Base-by-base conservation (phyloP, 2,888 invertebrate species). In the Autographa pulchrina region DNA sequence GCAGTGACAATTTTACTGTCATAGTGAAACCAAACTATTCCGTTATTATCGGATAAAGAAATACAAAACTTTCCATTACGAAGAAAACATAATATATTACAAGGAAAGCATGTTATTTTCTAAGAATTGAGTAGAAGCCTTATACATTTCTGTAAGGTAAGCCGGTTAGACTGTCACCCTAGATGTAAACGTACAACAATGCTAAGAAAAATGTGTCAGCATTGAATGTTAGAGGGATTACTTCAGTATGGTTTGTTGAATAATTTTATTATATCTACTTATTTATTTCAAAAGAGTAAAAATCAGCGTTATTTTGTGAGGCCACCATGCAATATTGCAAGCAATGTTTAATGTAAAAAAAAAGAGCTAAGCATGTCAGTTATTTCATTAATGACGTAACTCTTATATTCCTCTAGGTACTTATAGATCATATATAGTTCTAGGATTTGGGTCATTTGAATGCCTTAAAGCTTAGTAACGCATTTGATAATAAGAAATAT, bases 151-250 rank as follows among this genome's bases (percentile, higher is more conserved):
- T 20, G 54, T 56, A 11, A 56, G 25, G 20, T 56, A 56, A 56
- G 25, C 54, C 25, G 54, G 54, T 56, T 56, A 56, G 54, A 25
- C 54, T 25, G 54, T 56, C 54, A 56, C 54, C 13, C 20, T 56
- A 4, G 20, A 20, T 56, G 25, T 56, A 25, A 56, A 56, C 54
- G 11, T 56, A 11, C 25, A 25, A 56, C 54, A 56, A 56, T 56
- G 4, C 20, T 14, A 2, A 13, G 20, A 25, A 56, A 56, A 56
- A 56, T 56, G 25, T 20, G 20, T 56, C 54, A 56, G 25, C 54
- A 11, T 54, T 20, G 25, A 20, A n/a, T 43, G 43, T n/a, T n/a
- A n/a, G 8, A n/a, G 48, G 48, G 48, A 48, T 48, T n/a, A 48
- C n/a, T n/a, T 6, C 48, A 48, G 48, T 48, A 48, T 7, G 8